These are phyloP conservation scores for Drosophila orena DNA, from an alignment of 1,140 invertebrate species.

Conservation along the genomic window DNA sequence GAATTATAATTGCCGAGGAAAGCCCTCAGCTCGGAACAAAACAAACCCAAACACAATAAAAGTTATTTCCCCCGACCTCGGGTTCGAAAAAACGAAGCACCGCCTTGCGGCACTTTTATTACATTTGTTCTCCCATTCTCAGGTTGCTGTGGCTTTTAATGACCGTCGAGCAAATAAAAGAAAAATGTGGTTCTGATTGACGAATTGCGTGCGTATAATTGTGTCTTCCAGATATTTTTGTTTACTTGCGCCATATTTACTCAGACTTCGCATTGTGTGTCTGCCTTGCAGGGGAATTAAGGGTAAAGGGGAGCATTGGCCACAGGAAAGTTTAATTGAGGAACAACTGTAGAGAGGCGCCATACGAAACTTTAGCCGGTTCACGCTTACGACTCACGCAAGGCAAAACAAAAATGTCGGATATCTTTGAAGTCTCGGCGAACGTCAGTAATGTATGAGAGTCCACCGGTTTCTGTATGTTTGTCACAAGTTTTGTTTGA, in stretches of 20 bases:
- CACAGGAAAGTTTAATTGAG: conserved; percentile 73
- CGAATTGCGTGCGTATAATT: conserved; percentile 85
- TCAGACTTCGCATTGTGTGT: conserved; percentile 39
- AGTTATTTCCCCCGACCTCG: conserved; percentile 42
- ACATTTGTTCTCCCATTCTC: conserved; percentile 58
- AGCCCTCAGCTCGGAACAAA: conserved; percentile 47
- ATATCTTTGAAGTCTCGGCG: conserved; percentile 63
- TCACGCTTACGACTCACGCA: conserved; percentile 61
- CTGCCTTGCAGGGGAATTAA: conserved; percentile 11
- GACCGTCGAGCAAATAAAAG: conserved; percentile 79
- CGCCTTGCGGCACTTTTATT: conserved; percentile 81
- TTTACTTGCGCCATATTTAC: conserved; percentile 75
- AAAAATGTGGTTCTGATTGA: conserved; percentile 84
- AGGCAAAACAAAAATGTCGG: conserved; percentile 74
- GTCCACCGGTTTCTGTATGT: conserved; percentile 12
- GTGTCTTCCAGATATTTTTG: conserved; percentile 81
- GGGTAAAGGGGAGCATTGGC: neutral
- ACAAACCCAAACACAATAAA: conserved; percentile 48
- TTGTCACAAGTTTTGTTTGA: conserved; percentile 39
- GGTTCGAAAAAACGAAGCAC: conserved; percentile 50
- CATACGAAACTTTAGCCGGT: conserved; percentile 59
- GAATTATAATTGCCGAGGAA: conserved; percentile 74
- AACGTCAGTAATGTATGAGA: conserved; percentile 28
- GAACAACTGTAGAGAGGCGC: conserved; percentile 75
- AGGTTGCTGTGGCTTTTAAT: conserved; percentile 65